phyloP scores from a whole-genome alignment of 2,113 vertebrate genomes.

The Conger conger region DNA sequence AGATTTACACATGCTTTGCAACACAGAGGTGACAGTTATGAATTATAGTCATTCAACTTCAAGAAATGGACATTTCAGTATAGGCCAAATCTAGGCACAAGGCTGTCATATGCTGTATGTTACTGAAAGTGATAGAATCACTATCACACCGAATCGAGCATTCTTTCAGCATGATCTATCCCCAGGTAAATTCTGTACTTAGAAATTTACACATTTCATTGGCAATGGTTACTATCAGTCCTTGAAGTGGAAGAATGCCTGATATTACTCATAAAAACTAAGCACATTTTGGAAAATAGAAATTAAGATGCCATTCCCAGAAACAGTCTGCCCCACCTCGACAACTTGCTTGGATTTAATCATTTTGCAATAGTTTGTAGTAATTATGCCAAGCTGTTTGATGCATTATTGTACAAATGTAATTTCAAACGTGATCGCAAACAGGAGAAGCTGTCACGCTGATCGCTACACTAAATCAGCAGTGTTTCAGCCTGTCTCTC shows the following conservation, averaged over 20 bases:
- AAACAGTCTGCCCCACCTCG: too few relatives aligned
- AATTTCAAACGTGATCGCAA: too few relatives aligned
- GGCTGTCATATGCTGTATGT: not conserved
- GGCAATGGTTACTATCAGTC: not conserved
- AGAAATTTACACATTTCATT: too few relatives aligned
- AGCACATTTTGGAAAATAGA: too few relatives aligned
- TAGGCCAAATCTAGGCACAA: not conserved
- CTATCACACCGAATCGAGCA: not conserved
- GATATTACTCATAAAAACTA: not conserved
- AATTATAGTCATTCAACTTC: not conserved
- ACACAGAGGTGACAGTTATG: not conserved
- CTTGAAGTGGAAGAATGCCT: not conserved
- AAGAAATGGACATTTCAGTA: not conserved
- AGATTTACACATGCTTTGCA: not conserved
- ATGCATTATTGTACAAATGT: too few relatives aligned
- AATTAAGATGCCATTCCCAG: too few relatives aligned
- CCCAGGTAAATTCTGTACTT: not conserved
- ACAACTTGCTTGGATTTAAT: too few relatives aligned
- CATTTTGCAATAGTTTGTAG: too few relatives aligned
- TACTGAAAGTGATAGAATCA: not conserved
- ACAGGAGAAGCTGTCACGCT: too few relatives aligned
- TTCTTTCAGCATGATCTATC: not conserved
- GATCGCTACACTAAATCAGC: too few relatives aligned
- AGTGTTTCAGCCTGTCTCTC: too few relatives aligned
- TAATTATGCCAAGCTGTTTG: too few relatives aligned